Base-by-base conservation (phyloP, 2,888 invertebrate species). In the Cecidostiba fungosa region DNA sequence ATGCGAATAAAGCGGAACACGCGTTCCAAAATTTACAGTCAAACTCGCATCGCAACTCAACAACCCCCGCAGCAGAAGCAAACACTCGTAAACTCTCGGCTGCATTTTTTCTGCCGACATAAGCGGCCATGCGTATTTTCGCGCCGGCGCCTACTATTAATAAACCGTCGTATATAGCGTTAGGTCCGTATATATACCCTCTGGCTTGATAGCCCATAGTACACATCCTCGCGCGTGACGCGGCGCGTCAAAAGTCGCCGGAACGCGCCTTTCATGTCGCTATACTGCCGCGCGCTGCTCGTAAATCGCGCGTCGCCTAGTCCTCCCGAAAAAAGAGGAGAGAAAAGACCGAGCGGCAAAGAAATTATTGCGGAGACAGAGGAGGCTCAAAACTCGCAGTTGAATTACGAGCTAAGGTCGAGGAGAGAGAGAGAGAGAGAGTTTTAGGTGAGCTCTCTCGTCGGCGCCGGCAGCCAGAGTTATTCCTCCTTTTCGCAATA, bases 141-240 rank as follows among this genome's bases (percentile, higher is more conserved):
- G 84, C 87, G 86, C 81, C 83, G 86, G 86, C 87, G 85, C 86
- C 80, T 88, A 12, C 89, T 90, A 90, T 91, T 91, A 91, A 91
- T 91, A 90, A 74, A 70, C 78, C 77, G 54, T 59, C 23, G 6
- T 59, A 43, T 10, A 43, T 70, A 80, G 74, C 85, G 12, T 43
- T 43, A 12, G 43, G 43, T 43, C 43, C 2, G 12, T 6, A 8
- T 39, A 36, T 36, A 54, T 16, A 54, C 19, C n/a, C 54, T 54
- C 54, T 6, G 8, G 6, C 54, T 54, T 19, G 54, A n/a, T 54
- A 54, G 54, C 19, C 54, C 54, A n/a, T n/a, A 50, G 47, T 50
- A 10, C 16, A 62, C 78, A 59, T 83, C 80, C 82, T 59, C 78
- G 43, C 74, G 29, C 74, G 82, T 87, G 85, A 78, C 76, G 70